Base-by-base conservation (phyloP, 2,113 vertebrate species). In the Ictalurus furcatus region DNA sequence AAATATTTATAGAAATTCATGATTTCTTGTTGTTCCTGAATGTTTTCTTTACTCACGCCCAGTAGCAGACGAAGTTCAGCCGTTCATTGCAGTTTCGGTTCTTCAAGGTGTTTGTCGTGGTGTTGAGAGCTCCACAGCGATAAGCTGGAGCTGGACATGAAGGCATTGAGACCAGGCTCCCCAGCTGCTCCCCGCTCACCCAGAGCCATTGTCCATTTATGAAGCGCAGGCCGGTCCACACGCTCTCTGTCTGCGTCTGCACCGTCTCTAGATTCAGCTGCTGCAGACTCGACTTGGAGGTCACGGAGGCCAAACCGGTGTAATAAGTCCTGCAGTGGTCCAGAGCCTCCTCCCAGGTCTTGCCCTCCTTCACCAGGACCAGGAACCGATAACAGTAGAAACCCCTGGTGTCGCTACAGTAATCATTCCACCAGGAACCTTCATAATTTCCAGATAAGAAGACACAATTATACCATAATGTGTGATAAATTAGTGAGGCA, bases 21-120 rank as follows among this genome's bases (percentile, higher is more conserved):
- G 65, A 30, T 69, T 69, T 69, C 12, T 30, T 34, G 7, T 28
- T 5, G 21, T 79, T 48, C 30, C 11, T 71, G 9, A 6, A 30
- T 34, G 48, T 34, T 28, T n/a, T 54, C 30, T 3, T 67, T 23
- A 69, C 86, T 67, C 28, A 81, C 78, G 1, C 86, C 74, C 4
- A 48, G 85, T 87, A 84, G 74, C 93, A 95, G 63, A 93, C 34
- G 84, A 93, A 94, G 83, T 91, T 92, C 6, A 92, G 88, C 73
- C 74, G 90, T 28, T 92, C 88, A 9, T 37, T 71, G 88, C 94
- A 94, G 89, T 94, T 89, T 89, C 82, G 79, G 81, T 76, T 91
- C 6, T 81, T 87, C 90, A 78, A 59, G 17, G 13, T 56, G 19
- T n/a, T 1, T 7, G 6, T 79, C n/a, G 8, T 5, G 9, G 65